Percentiles rank a stretch among this genome's conserved stretches.
These are phyloP conservation scores for Periphyllus acericola DNA, from an alignment of 2,888 invertebrate genomes.

Conservation along the genomic window DNA sequence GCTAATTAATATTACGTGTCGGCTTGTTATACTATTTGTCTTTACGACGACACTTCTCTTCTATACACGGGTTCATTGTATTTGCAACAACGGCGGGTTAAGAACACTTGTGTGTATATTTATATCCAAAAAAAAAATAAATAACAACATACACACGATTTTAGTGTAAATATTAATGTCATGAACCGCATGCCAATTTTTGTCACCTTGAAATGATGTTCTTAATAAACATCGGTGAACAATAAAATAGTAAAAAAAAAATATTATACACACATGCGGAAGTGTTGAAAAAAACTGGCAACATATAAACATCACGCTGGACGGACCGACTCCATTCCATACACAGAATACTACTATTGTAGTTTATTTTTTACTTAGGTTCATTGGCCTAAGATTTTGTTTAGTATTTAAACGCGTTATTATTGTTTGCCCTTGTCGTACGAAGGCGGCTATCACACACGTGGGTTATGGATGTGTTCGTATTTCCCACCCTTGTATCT, in stretches of 20 bases:
- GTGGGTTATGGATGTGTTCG: neutral
- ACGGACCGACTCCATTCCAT: constrained; percentile 30
- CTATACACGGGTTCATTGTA: constrained; percentile 27
- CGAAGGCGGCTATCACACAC: neutral
- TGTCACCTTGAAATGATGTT: constrained; percentile 49
- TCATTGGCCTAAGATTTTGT: constrained; percentile 43
- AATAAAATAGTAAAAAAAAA: constrained; percentile 16
- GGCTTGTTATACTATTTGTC: neutral
- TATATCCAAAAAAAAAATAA: neutral
- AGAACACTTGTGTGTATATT: constrained; percentile 26
- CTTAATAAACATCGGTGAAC: constrained; percentile 29
- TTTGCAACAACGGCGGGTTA: neutral
- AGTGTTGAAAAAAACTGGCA: constrained; percentile 40
- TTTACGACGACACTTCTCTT: neutral
- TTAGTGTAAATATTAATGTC: constrained; percentile 37
- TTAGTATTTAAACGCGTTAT: constrained; percentile 19
- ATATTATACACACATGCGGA: constrained; percentile 38
- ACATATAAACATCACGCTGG: constrained; percentile 43
- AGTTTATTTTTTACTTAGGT: constrained; percentile 35
- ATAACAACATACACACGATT: constrained; percentile 2
- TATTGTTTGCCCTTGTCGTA: constrained; percentile 3
- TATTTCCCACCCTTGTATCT: neutral
- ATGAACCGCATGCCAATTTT: constrained; percentile 51
- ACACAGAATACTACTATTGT: neutral
- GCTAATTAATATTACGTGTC: neutral